Evolutionary conservation across 2,113 vertebrate species (phyloP), one percentile per base, ranked within the genome.

Genomic region (Phylloscopus trochilus): DNA sequence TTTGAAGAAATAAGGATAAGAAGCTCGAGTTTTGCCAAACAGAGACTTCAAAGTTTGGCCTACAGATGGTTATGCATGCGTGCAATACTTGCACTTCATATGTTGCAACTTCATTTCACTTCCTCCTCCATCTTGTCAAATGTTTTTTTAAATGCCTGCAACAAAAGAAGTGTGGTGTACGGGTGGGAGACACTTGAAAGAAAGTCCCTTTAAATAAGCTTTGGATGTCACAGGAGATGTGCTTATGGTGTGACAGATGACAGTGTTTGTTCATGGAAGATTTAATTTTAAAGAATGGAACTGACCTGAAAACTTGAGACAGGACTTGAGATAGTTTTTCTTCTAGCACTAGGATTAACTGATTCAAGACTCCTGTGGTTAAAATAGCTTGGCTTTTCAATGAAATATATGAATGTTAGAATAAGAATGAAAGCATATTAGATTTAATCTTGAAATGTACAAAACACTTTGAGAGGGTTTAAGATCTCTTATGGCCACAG

Each of bases 21-120:
- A 87, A 84, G 11, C 30, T 83, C 31, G 17, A 82, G 17, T 78
- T 93, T 92, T 93, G 64, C 89, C 70, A 78, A 83, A 89, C 6
- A 75, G 13, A 27, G 13, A 75, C 89, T 82, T 94, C 87, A 95
- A 97, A 95, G 74, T n/a, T 76, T 82, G 37, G 58, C 31, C 44
- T 76, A 64, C 74, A 92, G 81, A 93, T 91, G 94, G 74, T 44
- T 49, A 46, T 41, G 28, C 46, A 82, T 91, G 69, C n/a, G 10
- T 91, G 70, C 33, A 77, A 55, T 90, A n/a, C 63, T 86, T 77
- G 21, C 62, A 69, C 20, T 83, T 92, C 87, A 39, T 87, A 75
- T 87, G 58, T 62, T 66, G 28, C 62, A 83, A 88, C 23, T 52
- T 84, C 64, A n/a, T 82, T 75, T 86, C 15, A 37, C 37, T 89